Evolutionary conservation across 2,797 vertebrate species (phyloP).

Genomic region (Echiichthys vipera): DNA sequence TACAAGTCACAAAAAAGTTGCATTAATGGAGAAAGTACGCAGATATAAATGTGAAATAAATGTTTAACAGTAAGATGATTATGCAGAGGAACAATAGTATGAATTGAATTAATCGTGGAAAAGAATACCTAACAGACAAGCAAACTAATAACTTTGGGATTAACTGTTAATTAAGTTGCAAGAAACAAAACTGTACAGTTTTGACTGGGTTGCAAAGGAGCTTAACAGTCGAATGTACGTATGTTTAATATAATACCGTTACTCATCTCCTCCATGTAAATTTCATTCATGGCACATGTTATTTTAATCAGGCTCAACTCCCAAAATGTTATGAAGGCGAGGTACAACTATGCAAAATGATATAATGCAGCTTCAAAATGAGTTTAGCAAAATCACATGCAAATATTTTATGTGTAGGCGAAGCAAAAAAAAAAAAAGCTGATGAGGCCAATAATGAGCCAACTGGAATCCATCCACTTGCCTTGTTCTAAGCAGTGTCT

Average conservation of each 20-base stretch:
- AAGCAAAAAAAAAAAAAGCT: neutral
- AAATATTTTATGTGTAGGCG: neutral
- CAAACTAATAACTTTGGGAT: neutral
- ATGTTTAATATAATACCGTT: neutral
- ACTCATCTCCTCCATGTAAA: neutral
- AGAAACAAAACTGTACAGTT: neutral
- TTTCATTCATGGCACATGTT: fast-evolving
- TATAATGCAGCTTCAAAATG: neutral
- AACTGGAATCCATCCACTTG: neutral
- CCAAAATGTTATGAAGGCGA: neutral
- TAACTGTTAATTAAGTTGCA: neutral
- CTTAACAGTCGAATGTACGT: neutral
- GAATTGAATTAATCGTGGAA: neutral
- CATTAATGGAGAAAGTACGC: neutral
- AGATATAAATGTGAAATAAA: neutral
- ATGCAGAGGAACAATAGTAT: neutral
- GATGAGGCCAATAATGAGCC: neutral
- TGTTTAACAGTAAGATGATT: neutral
- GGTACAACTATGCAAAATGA: neutral
- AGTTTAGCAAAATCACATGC: fast-evolving
- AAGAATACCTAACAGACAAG: neutral
- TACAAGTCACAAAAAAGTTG: neutral
- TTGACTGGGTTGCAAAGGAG: neutral
- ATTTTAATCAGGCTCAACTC: neutral
- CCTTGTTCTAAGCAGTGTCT: too few species aligned